These are phyloP conservation scores for Alca torda DNA, from an alignment of 2,797 vertebrate species.

Conservation along the genomic window DNA sequence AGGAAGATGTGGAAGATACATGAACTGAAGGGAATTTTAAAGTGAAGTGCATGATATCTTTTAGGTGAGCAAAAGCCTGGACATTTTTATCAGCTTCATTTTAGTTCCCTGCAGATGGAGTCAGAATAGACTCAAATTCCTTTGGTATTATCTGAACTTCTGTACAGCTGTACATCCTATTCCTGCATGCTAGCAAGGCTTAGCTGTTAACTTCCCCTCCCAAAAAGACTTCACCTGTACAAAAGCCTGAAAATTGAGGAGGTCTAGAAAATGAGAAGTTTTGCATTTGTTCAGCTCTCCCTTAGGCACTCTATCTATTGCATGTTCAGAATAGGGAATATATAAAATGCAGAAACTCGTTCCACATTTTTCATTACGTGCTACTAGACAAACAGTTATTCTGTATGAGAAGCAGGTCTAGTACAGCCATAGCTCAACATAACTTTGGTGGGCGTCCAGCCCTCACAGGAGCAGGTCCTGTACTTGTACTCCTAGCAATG, in stretches of 20 bases:
- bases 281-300: not conserved
- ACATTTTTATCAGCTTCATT: not conserved
- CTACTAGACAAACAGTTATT: not conserved
- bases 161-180: not conserved
- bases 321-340: not conserved
- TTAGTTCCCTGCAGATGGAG: not conserved
- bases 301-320: not conserved
- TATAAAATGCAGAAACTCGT: not conserved
- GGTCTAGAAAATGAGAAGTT: not conserved
- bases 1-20: not conserved
- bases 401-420: not conserved
- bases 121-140: not conserved
- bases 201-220: not conserved
- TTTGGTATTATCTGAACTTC: not conserved
- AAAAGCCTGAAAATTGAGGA: not conserved
- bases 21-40: not conserved
- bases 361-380: not conserved
- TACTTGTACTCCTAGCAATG: not conserved
- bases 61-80: not conserved
- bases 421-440: not conserved
- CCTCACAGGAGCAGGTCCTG: fast-evolving
- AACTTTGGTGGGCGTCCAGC: not conserved
- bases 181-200: not conserved
- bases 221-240: not conserved
- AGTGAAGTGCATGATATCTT: not conserved